These are phyloP conservation scores for Agelastica alni DNA, from an alignment of 2,888 invertebrate genomes.

Conservation along the genomic window DNA sequence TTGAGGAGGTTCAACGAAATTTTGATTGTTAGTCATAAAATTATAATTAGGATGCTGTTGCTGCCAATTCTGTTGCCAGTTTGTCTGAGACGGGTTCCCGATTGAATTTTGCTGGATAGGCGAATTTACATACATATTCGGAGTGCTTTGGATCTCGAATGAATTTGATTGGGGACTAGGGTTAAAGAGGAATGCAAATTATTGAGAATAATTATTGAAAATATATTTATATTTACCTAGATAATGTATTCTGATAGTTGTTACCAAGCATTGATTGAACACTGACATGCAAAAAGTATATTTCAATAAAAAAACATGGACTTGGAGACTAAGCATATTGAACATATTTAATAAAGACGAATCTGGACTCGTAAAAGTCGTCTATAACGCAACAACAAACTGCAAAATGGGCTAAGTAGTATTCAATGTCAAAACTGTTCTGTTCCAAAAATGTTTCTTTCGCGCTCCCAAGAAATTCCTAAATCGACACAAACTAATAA, in stretches of 20 bases:
- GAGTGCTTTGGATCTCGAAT: slow-evolving; percentile 35
- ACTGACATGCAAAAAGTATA: slow-evolving; percentile 28
- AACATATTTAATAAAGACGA: neutral
- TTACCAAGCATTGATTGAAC: slow-evolving; percentile 38
- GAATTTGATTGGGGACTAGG: slow-evolving; percentile 24
- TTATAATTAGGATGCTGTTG: neutral
- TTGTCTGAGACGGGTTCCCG: neutral
- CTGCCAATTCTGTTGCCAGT: slow-evolving; percentile 11
- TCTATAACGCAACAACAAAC: no score
- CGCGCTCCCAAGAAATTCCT: neutral
- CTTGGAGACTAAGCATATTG: neutral
- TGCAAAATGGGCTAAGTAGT: no score
- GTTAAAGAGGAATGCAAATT: slow-evolving; percentile 11
- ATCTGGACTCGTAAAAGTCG: slow-evolving; percentile 10
- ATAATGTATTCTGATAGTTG: slow-evolving; percentile 26
- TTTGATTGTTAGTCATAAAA: neutral
- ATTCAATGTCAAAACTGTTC: no score
- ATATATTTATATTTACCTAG: slow-evolving; percentile 23
- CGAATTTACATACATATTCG: slow-evolving; percentile 32
- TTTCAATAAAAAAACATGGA: no score
- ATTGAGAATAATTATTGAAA: neutral
- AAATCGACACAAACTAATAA: neutral
- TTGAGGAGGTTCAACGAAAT: neutral
- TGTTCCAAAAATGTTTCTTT: neutral
- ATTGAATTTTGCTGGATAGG: neutral